Evolutionary conservation across 2,888 invertebrate genomes (phyloP).

Genomic region (Leucozona laternaria): DNA sequence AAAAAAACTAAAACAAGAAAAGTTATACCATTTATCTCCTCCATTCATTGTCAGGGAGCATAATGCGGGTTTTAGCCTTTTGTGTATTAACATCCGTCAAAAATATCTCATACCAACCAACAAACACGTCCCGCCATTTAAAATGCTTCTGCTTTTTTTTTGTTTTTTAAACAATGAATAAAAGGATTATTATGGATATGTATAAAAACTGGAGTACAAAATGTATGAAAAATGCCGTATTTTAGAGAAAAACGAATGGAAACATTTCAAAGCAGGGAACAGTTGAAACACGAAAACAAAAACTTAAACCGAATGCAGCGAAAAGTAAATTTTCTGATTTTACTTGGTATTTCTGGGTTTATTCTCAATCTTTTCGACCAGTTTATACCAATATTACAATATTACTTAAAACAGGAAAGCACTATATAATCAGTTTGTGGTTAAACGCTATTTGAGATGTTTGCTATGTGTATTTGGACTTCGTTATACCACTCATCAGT

Average conservation of each 20-base stretch:
- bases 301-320: no score
- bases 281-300: no score
- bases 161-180: background rate
- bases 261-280: background rate
- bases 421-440: no score
- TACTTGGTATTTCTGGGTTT: background rate
- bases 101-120: conserved; percentile 3
- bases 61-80: conserved; percentile 40
- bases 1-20: conserved; percentile 24
- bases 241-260: background rate
- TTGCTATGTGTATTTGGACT: no score
- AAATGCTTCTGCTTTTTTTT: background rate
- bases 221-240: background rate
- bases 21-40: conserved; percentile 53
- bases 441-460: no score
- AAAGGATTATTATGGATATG: background rate
- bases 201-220: background rate
- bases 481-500: no score
- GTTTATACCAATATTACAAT: background rate
- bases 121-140: background rate
- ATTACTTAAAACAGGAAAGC: no score
- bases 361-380: background rate
- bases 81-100: conserved; percentile 49
- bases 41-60: conserved; percentile 47
- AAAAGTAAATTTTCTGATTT: background rate